A percentile compares a stretch with the other conserved stretches of the same genome.
Evolutionary conservation across 2,797 vertebrate genomes (phyloP).

Genomic region (Micromesistius poutassou): DNA sequence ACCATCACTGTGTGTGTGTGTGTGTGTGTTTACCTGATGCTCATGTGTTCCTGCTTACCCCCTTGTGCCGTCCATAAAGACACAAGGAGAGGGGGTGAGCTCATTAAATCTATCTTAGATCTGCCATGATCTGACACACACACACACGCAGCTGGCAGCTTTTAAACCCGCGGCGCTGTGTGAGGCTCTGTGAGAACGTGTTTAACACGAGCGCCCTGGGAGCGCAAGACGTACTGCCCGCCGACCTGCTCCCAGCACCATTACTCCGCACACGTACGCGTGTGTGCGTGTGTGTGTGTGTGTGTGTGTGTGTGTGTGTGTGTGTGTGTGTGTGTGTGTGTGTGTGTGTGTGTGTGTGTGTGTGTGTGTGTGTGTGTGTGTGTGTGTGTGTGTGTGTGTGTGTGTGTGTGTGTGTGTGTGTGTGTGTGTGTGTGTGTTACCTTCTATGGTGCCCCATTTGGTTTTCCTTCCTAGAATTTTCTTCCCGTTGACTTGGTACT

Average conservation of each 20-base stretch:
- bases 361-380: slow-evolving; percentile 24
- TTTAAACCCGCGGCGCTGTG: slow-evolving; percentile 27
- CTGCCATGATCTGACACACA: slow-evolving; percentile 30
- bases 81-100: slow-evolving; percentile 48
- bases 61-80: slow-evolving; percentile 15
- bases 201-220: slow-evolving; percentile 13
- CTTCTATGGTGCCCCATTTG: slow-evolving; percentile 99
- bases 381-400: background rate
- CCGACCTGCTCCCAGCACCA: slow-evolving; percentile 16
- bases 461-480: slow-evolving; percentile 96
- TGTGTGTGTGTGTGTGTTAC: slow-evolving; percentile 60
- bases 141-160: slow-evolving; percentile 29
- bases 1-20: slow-evolving; percentile 22
- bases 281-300: slow-evolving; percentile 6
- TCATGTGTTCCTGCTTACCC: slow-evolving; percentile 18
- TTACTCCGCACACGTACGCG: background rate
- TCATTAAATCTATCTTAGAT: slow-evolving; percentile 30
- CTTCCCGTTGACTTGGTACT: slow-evolving; percentile 96
- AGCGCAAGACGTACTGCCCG: slow-evolving; percentile 8
- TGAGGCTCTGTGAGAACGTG: slow-evolving; percentile 3
- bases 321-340: background rate
- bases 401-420: slow-evolving; percentile 7
- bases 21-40: slow-evolving; percentile 6
- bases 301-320: slow-evolving; percentile 10
- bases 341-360: slow-evolving; percentile 36